Base-by-base conservation (phyloP, 2,888 invertebrate species). In the Sialis lutaria region DNA sequence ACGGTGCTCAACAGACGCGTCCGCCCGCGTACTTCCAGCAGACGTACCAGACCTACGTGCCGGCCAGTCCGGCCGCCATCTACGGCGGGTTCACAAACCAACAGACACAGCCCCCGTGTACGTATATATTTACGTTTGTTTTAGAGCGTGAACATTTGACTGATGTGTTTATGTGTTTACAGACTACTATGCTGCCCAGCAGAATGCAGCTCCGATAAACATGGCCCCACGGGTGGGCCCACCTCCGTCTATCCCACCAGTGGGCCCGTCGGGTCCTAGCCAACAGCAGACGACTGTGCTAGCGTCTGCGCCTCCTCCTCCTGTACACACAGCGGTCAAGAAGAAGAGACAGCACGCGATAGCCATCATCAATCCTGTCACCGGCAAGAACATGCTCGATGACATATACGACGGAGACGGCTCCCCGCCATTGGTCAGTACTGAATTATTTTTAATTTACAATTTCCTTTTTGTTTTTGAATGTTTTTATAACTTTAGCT, bases 311-410 rank as follows among this genome's bases (percentile, higher is more conserved):
- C 54, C 50, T 40, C 52, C 54, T 40, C 53, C 54, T 44, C 53
- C 50, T 42, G 51, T 50, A 42, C 52, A 45, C 41, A 50, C 50
- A 40, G 31, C 42, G 2, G 13, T 9, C 30, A 54, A 46, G 45
- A 46, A 43, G 41, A 22, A 37, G 40, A 42, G 60, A 47, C 51
- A 55, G 4, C 59, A 60, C 33, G 65, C 66, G n/a, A 54, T 66
- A 50, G 53, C 59, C 22, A 62, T 66, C 35, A 64, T 66, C 49
- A 60, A 66, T 57, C 66, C 66, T 2, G 50, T 46, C 47, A 64
- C 66, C 45, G 64, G 68, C 43, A 60, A 60, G 52, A 67, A 68
- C 52, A 63, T 64, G 47, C 59, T 67, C 43, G 58, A 58, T 34
- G 65, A 68, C 52, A 62, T 68, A 50, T 67, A 60, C 48, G 61